Evolutionary conservation across 2,113 vertebrate species (phyloP).

Genomic region (Condylura cristata): DNA sequence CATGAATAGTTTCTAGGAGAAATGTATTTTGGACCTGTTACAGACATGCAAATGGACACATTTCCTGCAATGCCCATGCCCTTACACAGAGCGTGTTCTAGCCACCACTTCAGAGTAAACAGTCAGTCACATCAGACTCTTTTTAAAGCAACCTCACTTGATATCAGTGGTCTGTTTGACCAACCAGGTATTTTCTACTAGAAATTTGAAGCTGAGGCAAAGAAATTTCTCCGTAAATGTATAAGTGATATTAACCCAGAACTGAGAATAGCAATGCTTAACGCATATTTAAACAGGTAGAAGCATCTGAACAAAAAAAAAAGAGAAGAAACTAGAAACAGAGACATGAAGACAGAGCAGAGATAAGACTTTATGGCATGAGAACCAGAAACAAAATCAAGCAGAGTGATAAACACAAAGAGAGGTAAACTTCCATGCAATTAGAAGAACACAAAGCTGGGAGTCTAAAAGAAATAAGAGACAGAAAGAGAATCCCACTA

Average conservation of each 20-base stretch:
- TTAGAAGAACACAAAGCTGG: neutral
- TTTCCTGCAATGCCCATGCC: neutral
- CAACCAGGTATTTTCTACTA: neutral
- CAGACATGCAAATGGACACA: neutral
- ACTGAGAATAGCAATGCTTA: neutral
- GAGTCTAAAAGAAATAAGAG: neutral
- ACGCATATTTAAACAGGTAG: neutral
- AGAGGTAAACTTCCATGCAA: neutral
- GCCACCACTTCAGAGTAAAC: neutral
- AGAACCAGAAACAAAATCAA: neutral
- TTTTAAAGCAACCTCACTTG: neutral
- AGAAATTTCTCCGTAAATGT: neutral
- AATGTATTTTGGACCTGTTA: neutral
- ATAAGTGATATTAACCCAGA: neutral
- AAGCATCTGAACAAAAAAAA: neutral
- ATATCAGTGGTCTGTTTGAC: neutral
- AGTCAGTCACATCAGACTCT: neutral
- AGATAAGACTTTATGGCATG: neutral
- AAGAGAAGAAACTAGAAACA: neutral
- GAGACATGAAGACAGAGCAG: neutral
- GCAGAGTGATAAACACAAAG: neutral
- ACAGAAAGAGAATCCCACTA: too few relatives aligned
- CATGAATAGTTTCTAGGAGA: constrained; percentile 18
- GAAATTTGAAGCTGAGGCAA: neutral
- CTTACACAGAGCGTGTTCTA: neutral